These are phyloP conservation scores for Cichladusa arquata DNA, from an alignment of 2,113 vertebrate species.

Conservation along the genomic window DNA sequence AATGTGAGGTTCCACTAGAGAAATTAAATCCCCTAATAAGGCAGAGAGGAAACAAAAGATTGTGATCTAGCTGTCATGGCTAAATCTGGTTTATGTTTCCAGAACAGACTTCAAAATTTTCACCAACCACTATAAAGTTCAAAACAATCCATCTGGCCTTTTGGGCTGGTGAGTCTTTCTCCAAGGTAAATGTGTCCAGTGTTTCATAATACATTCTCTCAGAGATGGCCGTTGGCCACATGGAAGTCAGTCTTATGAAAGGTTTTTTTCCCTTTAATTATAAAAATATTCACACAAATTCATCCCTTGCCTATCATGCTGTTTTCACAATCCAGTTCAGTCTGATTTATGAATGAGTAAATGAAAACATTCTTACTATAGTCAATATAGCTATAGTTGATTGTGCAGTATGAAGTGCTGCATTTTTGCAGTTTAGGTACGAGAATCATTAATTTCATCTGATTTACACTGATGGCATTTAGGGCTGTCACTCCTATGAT, in stretches of 20 bases:
- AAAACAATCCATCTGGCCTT: background rate
- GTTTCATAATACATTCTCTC: background rate
- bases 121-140: background rate
- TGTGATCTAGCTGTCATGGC: background rate
- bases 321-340: background rate
- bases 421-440: background rate
- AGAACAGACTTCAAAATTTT: background rate
- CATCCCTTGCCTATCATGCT: background rate
- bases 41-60: background rate
- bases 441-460: background rate
- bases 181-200: background rate
- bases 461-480: background rate
- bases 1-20: background rate
- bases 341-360: background rate
- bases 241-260: slow-evolving; percentile 7
- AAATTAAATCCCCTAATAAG: background rate
- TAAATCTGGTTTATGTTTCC: background rate
- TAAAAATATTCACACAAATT: slow-evolving; percentile 24
- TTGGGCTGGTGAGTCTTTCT: background rate
- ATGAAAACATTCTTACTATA: background rate
- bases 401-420: background rate
- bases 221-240: slow-evolving; percentile 20
- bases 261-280: slow-evolving; percentile 23
- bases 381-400: background rate
- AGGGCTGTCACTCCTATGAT: background rate